Evolutionary conservation across 2,888 invertebrate species (phyloP).

Genomic region (Celastrina argiolus): DNA sequence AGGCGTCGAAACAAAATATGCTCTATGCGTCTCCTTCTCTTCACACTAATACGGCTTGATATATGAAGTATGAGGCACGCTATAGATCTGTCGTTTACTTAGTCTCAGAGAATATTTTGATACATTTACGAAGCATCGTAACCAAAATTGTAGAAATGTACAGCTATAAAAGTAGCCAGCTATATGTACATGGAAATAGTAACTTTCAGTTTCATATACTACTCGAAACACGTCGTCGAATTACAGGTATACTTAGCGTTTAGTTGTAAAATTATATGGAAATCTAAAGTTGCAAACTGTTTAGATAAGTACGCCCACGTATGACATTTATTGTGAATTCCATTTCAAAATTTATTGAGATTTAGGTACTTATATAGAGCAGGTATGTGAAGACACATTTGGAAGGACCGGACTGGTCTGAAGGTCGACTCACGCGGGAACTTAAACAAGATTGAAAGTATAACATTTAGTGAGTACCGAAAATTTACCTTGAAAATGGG

Average conservation of each 20-base stretch:
- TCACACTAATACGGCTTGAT: too few relatives aligned
- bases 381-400: constrained; percentile 8
- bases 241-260: not conserved
- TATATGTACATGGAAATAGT: not conserved
- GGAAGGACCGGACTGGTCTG: constrained; percentile 5
- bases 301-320: not conserved
- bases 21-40: too few relatives aligned
- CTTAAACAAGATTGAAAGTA: not conserved
- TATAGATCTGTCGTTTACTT: too few relatives aligned
- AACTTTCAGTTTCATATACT: not conserved
- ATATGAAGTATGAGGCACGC: too few relatives aligned
- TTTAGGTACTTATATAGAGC: not conserved
- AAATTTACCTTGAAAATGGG: not conserved
- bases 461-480: not conserved
- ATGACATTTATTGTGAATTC: not conserved
- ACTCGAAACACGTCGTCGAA: not conserved
- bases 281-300: not conserved
- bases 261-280: not conserved
- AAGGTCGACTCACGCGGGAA: not conserved
- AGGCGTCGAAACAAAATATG: too few relatives aligned
- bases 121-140: too few relatives aligned
- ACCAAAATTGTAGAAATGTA: too few relatives aligned
- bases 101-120: too few relatives aligned
- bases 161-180: not conserved
- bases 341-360: not conserved